phyloP scores from a whole-genome alignment of 2,888 invertebrate genomes.

The Lamellibrachia satsuma region DNA sequence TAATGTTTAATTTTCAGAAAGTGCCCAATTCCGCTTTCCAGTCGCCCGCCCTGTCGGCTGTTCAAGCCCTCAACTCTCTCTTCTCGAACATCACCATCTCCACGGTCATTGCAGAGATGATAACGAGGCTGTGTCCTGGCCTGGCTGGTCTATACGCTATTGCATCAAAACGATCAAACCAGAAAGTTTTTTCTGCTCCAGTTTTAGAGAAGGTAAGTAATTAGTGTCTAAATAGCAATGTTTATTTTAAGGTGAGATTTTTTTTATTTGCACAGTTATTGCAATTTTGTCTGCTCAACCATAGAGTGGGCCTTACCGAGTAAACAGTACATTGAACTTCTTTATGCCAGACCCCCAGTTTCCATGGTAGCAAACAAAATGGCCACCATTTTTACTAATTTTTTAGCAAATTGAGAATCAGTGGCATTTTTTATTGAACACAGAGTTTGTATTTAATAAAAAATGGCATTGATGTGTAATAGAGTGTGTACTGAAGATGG shows the following conservation, averaged over 20 bases:
- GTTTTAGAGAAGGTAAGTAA: conserved; percentile 50
- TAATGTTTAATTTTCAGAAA: conserved; percentile 38
- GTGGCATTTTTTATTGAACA: too few species aligned
- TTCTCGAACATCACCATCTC: conserved; percentile 48
- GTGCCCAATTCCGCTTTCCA: conserved; percentile 33
- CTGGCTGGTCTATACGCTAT: conserved; percentile 39
- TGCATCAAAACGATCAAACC: conserved; percentile 40
- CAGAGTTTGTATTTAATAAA: too few species aligned
- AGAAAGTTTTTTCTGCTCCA: conserved; percentile 44
- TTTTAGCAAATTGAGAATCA: too few species aligned
- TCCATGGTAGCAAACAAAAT: too few species aligned
- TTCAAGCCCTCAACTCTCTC: conserved; percentile 43
- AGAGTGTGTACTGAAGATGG: too few species aligned
- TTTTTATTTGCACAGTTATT: too few species aligned
- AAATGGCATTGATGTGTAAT: too few species aligned
- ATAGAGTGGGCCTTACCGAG: too few species aligned
- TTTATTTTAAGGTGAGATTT: background rate
- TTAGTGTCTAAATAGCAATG: background rate
- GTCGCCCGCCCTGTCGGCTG: conserved; percentile 39
- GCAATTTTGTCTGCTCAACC: too few species aligned
- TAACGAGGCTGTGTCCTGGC: conserved; percentile 46
- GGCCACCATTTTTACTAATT: too few species aligned
- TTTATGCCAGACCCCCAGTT: too few species aligned
- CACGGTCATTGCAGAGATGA: conserved; percentile 42
- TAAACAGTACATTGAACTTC: too few species aligned